A percentile compares a stretch with the other conserved stretches of the same genome.
Conservation (phyloP, 2,797 vertebrate species). For the Calcarius lapponicus region DNA sequence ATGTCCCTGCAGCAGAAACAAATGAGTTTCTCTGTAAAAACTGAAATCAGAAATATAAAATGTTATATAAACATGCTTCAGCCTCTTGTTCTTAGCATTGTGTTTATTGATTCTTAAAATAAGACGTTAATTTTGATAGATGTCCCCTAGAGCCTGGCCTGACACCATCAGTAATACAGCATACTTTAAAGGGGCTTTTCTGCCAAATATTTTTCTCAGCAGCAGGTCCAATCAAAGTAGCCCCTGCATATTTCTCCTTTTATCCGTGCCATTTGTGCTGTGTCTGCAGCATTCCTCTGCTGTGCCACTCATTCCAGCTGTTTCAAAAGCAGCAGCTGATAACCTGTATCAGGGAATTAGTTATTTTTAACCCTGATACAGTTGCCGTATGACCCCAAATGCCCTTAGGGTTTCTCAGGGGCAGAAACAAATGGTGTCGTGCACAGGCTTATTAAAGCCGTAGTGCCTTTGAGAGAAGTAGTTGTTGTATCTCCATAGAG, state of each 20-base stretch:
- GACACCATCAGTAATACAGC: neutral
- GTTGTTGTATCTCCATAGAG: neutral
- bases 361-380: conserved; percentile 37
- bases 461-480: neutral
- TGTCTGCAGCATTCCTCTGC: neutral
- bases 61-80: neutral
- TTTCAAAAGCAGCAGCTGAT: conserved; percentile 18
- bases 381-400: neutral
- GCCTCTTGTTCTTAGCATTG: neutral
- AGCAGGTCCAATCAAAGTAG: neutral
- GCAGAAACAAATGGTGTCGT: neutral
- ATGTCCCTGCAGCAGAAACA: neutral
- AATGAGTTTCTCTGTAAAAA: neutral
- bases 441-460: neutral
- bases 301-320: neutral
- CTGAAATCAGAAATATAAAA: neutral
- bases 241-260: neutral
- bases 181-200: neutral
- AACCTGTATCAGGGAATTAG: neutral
- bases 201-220: neutral
- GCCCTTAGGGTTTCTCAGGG: neutral
- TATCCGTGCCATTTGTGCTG: neutral
- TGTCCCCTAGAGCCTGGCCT: neutral
- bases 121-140: neutral
- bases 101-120: conserved; percentile 21